Evolutionary conservation across 2,888 invertebrate species (phyloP).

Genomic region (Nipponacmea schrenckii): DNA sequence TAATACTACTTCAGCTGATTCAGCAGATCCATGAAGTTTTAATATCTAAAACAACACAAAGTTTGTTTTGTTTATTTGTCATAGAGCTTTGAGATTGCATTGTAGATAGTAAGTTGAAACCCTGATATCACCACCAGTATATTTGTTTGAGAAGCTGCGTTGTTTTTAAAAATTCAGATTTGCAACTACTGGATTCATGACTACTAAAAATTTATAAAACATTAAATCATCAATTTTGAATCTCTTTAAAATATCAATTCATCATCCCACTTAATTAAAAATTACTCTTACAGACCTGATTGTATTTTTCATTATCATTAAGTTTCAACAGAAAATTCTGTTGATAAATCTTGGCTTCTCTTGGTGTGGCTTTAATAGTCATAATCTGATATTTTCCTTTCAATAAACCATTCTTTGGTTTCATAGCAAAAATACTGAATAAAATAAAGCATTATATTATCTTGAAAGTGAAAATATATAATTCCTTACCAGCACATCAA

Average conservation of each 20-base stretch:
- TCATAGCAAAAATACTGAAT: conserved; percentile 58
- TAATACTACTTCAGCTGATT: conserved; percentile 58
- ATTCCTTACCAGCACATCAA: no score
- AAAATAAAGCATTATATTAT: conserved; percentile 7
- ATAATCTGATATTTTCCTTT: conserved; percentile 58
- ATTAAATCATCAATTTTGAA: no score
- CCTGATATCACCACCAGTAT: no score
- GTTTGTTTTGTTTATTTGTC: no score
- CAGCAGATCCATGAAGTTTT: conserved; percentile 58
- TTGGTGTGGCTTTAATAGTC: conserved; percentile 57
- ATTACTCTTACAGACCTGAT: conserved; percentile 44
- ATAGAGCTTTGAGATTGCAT: neutral
- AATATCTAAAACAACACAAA: conserved; percentile 22
- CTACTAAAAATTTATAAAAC: no score
- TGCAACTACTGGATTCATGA: no score
- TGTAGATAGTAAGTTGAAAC: no score
- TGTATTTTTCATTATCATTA: conserved; percentile 61
- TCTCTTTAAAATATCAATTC: no score
- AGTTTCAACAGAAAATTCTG: conserved; percentile 52
- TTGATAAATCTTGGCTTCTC: conserved; percentile 56
- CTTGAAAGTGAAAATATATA: no score
- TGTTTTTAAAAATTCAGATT: no score
- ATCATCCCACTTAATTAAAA: neutral
- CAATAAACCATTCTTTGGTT: conserved; percentile 62
- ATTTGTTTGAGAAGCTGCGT: no score